Conservation (phyloP, 2,797 vertebrate species). For the Gobionotothen gibberifrons region DNA sequence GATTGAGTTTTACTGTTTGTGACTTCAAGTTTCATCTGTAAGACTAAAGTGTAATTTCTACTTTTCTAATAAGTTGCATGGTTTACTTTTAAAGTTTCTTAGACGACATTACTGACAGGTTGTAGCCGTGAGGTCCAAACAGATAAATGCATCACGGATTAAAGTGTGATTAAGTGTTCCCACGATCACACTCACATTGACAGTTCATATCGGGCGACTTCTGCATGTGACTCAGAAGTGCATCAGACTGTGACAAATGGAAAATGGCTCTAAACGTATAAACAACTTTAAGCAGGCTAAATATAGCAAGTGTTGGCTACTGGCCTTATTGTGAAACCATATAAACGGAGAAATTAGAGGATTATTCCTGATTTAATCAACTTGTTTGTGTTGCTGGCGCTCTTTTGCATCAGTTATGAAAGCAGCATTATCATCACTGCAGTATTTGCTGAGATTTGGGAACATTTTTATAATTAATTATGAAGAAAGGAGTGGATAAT, state of each 20-base stretch:
- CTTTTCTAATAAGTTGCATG: constrained; percentile 5
- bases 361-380: background rate
- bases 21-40: background rate
- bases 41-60: background rate
- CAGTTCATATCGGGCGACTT: constrained; percentile 51
- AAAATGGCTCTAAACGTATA: constrained; percentile 48
- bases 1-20: background rate
- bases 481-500: background rate
- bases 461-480: background rate
- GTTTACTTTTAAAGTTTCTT: constrained; percentile 24
- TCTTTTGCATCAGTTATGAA: background rate
- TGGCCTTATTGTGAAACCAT: constrained; percentile 25
- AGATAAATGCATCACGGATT: constrained; percentile 51
- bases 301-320: constrained; percentile 17
- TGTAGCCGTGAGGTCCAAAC: constrained; percentile 25
- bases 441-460: background rate
- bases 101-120: constrained; percentile 22
- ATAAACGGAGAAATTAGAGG: background rate
- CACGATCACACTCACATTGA: constrained; percentile 38
- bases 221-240: constrained; percentile 47
- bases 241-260: constrained; percentile 55
- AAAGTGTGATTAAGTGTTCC: constrained; percentile 51
- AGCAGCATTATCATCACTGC: background rate
- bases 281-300: constrained; percentile 47
- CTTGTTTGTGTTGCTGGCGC: background rate